Base-by-base conservation (phyloP, 2,797 vertebrate species). In the Phataginus tricuspis region DNA sequence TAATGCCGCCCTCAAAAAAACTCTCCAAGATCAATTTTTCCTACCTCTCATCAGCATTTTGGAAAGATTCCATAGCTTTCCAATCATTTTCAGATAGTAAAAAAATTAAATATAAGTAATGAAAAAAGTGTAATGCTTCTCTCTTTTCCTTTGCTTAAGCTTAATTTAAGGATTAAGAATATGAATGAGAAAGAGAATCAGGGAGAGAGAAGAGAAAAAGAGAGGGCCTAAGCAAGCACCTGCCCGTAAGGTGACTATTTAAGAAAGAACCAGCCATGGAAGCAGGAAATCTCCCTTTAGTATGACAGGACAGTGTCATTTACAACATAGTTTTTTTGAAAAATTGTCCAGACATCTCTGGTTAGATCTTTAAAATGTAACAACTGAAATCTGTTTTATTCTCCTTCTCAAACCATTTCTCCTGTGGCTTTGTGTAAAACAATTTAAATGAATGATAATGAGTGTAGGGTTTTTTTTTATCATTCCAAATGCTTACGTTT, bases 21-120 rank as follows among this genome's bases (percentile, higher is more conserved):
- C 7, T 18, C 23, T 78, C 34, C 27, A 63, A 25, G 31, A 74
- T 42, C 16, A 68, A 34, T 39, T 25, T 88, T 83, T 88, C 42
- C 21, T 57, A n/a, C 3, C 21, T 4, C 23, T 59, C 85, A n/a
- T 86, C 85, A 91, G 79, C 10, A 59, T 86, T 94, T 63, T 71
- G 63, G 21, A 31, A 51, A 59, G 4, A 78, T 66, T 78, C 21
- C 25, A 66, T 55, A 66, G 71, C 0, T 37, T 95, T 86, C 82
- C 15, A 59, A n/a, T 87, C 16, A 83, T 59, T 86, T 91, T 91
- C n/a, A 91, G 42, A 85, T 53, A 82, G n/a, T 95, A 64, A 89
- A 75, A 75, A 57, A 53, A 57, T 18, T 3, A 29, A 86, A 45
- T 42, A 1, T 88, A 86, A 90, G 77, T 69, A 45, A 45, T 45